Evolutionary conservation across 2,797 vertebrate species (phyloP).

Genomic region (Melanitta fusca): DNA sequence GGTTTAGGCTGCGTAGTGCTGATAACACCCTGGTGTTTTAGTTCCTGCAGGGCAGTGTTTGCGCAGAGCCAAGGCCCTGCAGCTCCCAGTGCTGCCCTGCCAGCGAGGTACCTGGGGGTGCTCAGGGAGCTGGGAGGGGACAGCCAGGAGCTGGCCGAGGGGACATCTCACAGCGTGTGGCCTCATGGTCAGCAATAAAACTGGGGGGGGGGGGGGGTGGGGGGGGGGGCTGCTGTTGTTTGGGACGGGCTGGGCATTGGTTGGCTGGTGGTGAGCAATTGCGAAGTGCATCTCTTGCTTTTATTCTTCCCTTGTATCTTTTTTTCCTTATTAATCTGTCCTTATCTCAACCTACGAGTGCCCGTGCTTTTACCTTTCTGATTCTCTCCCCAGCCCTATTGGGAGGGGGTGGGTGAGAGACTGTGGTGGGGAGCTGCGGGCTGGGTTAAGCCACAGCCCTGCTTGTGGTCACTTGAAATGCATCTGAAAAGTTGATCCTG

Average conservation of each 20-base stretch:
- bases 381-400: background rate
- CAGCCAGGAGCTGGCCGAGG: background rate
- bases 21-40: background rate
- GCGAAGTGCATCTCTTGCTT: background rate
- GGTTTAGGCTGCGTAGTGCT: background rate
- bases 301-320: background rate
- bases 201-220: background rate
- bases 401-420: background rate
- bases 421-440: background rate
- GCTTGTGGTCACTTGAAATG: background rate
- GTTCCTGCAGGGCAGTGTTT: background rate
- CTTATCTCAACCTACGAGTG: background rate
- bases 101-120: background rate
- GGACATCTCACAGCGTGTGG: background rate
- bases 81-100: background rate
- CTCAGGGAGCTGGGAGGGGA: background rate
- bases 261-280: background rate
- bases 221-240: background rate
- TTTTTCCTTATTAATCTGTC: background rate
- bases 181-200: background rate
- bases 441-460: background rate
- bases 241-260: background rate
- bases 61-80: background rate
- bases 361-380: background rate
- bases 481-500: background rate